Conservation (phyloP, 2,797 vertebrate species). For the Odontamblyopus lacepedii region DNA sequence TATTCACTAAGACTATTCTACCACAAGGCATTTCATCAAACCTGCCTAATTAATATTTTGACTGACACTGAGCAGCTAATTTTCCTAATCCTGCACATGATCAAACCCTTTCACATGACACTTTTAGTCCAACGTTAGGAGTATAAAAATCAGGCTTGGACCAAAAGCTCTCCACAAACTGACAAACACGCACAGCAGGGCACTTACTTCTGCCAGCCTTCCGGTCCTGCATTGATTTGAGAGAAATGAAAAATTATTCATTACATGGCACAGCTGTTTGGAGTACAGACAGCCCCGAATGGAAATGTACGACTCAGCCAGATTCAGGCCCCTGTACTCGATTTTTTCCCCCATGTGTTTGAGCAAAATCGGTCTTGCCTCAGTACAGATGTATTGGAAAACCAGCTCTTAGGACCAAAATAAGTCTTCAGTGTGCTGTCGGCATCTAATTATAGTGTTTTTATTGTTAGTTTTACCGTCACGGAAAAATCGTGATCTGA, state of each 20-base stretch:
- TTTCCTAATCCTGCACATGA: not conserved
- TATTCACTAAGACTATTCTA: not conserved
- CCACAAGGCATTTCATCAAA: not conserved
- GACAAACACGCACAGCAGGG: conserved; percentile 20
- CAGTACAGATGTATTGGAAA: no score
- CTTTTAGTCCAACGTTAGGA: not conserved
- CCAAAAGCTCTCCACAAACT: conserved; percentile 2
- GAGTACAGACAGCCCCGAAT: not conserved
- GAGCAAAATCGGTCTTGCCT: no score
- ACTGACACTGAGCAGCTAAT: not conserved
- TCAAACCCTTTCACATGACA: not conserved
- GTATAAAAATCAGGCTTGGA: not conserved
- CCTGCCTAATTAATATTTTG: not conserved
- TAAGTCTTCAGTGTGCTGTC: no score
- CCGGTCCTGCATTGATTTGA: conserved; percentile 12
- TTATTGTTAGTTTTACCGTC: no score
- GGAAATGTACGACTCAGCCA: not conserved
- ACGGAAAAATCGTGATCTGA: no score
- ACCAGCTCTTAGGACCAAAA: no score
- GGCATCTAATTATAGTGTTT: no score
- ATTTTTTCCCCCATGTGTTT: no score
- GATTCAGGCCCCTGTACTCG: no score
- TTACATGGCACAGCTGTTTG: conserved; percentile 1
- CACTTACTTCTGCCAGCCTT: conserved; percentile 17
- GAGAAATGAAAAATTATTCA: conserved; percentile 10